A percentile compares a stretch with the other conserved stretches of the same genome.
These are phyloP conservation scores for Lithophane semibrunnea DNA, from an alignment of 2,888 invertebrate species.

Conservation along the genomic window DNA sequence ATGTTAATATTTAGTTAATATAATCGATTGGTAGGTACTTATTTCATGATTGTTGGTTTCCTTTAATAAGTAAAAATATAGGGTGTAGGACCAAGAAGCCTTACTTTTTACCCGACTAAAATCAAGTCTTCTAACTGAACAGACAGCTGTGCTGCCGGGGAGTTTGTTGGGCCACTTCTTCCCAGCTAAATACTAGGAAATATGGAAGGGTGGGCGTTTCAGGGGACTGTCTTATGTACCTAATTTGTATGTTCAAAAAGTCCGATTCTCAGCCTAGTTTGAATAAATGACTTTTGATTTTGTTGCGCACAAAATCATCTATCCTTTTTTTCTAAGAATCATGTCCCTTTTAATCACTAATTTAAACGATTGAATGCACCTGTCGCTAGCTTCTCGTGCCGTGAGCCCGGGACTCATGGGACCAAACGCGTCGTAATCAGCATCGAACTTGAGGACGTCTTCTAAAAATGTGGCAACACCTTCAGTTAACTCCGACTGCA, in stretches of 20 bases:
- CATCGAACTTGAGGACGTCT: conserved; percentile 93
- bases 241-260: not conserved
- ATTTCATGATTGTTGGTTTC: no score
- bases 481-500: conserved; percentile 93
- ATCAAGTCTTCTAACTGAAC: no score
- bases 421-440: conserved; percentile 94
- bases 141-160: no score
- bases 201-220: not conserved
- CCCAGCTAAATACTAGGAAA: not conserved
- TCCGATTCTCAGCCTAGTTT: not conserved
- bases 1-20: not conserved
- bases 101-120: not conserved
- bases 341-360: not conserved
- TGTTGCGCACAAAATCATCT: no score
- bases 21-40: not conserved
- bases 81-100: not conserved
- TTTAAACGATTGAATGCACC: conserved; percentile 79
- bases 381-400: conserved; percentile 96
- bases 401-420: conserved; percentile 96
- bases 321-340: no score
- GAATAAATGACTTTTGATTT: not conserved
- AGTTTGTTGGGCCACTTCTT: no score
- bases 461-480: conserved; percentile 92
- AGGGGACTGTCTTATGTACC: not conserved
- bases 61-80: not conserved